Base-by-base conservation (phyloP, 1,140 invertebrate species). In the Zaprionus capensis region DNA sequence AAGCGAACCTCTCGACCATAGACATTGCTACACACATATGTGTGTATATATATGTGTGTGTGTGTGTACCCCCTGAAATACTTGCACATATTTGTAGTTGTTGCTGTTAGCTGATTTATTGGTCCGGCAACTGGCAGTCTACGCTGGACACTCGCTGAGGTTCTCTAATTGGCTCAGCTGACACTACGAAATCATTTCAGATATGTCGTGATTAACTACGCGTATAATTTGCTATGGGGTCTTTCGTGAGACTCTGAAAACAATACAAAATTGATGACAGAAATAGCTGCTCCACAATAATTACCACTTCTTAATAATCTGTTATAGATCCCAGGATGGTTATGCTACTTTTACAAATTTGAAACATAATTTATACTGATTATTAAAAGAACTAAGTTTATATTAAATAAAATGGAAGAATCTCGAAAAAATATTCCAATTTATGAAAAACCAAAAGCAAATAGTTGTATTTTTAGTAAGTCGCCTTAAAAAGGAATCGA, bases 61-160 rank as follows among this genome's bases (percentile, higher is more conserved):
- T 44, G 6, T 9, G 41, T 17, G n/a, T 38, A 49, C 58, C 72
- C 53, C 53, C 61, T 71, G 77, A 88, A 88, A 83, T 80, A 82
- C 84, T 86, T 88, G 72, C 73, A 83, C 84, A 86, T 88, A 81
- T 82, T 78, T 84, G 58, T 62, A 49, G 77, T 68, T 55, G 46
- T 64, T 64, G 55, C 56, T 26, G 22, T 72, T 76, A 70, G 73
- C 71, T 86, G 82, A 86, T 86, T 86, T 86, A 86, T 86, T 76
- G 79, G 57, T 46, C 31, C 53, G 20, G 55, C 36, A 51, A 38
- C 26, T 22, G 7, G 14, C 34, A 20, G 49, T 51, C 46, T 51
- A 66, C 34, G 51, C 24, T 11, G 46, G 20, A 36, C 15, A 38
- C 46, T 64, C 62, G 34, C 46, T 3, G 31, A 51, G 24, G n/a